These are phyloP conservation scores for Acleris laterana DNA, from an alignment of 2,888 invertebrate genomes.

Conservation along the genomic window DNA sequence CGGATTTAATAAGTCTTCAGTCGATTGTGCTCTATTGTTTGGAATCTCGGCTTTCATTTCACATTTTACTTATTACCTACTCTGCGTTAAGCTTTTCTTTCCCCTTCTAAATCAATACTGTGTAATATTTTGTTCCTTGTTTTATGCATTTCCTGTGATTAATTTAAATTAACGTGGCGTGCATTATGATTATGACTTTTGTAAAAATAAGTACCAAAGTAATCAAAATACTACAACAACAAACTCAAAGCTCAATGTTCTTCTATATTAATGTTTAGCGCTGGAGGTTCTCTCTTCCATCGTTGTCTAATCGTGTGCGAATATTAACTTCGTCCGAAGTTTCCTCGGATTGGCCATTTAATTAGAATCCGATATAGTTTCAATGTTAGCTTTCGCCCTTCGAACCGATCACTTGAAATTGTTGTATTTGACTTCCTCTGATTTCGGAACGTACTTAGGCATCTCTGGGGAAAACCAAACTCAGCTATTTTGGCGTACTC, in stretches of 20 bases:
- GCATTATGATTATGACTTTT: too few species aligned
- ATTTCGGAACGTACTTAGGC: neutral
- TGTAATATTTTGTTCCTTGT: conserved; percentile 6
- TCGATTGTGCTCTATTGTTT: conserved; percentile 53
- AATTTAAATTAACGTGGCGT: neutral
- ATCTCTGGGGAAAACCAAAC: neutral
- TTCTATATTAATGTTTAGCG: neutral
- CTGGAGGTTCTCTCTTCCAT: neutral
- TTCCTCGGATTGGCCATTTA: conserved; percentile 47
- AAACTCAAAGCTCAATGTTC: neutral
- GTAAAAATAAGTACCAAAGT: too few species aligned
- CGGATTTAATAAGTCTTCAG: conserved; percentile 53
- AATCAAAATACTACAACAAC: too few species aligned
- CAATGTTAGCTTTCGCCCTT: conserved; percentile 47
- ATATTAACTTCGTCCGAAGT: conserved; percentile 41
- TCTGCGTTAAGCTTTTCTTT: conserved; percentile 23
- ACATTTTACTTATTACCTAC: conserved; percentile 43
- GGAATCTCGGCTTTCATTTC: conserved; percentile 55
- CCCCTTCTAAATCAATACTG: conserved; percentile 31
- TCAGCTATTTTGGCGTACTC: neutral
- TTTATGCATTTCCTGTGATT: neutral
- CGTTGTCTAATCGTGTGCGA: conserved; percentile 18
- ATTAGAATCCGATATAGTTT: conserved; percentile 48
- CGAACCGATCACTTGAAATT: conserved; percentile 48
- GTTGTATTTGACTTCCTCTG: conserved; percentile 41